Base-by-base conservation (phyloP, 2,888 invertebrate species). In the Meandrusa payeni region DNA sequence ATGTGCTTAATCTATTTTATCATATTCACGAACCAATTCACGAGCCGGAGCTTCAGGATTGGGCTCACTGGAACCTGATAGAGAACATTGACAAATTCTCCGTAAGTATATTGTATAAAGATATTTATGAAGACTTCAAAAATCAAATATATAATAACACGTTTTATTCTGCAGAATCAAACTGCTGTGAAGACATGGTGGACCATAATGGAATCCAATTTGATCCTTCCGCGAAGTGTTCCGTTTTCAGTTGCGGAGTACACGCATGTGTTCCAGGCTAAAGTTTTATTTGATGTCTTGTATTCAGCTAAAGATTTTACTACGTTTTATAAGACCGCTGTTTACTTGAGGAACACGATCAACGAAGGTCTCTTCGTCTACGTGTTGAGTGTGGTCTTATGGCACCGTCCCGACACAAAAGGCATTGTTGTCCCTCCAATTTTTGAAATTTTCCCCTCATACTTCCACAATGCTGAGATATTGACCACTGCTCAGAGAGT, bases 311-410 rank as follows among this genome's bases (percentile, higher is more conserved):
- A 92, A 68, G 91, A 93, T 66, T 94, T 90, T 68, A 88, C 90
- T 12, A 92, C 92, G 22, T 93, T 95, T 81, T 89, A 90, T 69
- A 89, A 90, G 54, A 91, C 92, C 5, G 93, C 92, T 20, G 90
- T 91, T 22, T 93, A 91, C 88, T 89, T 93, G 12, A 91, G 93
- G 41, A 79, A 91, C 40, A 76, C 89, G 50, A 76, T 93, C 46
- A 95, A 94, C 69, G 93, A 93, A 70, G 91, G 89, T 39, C 82
- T 94, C 62, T 94, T 91, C 68, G 83, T 92, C 27, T 92, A 93
- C 55, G 90, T 92, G 2, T 69, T 92, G 39, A 89, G 89, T 45
- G 76, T 90, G 11, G 92, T 92, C 6, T 81, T 93, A 6, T 69
- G 91, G 22, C 91, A 92, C 55, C 90, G 92, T 19, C 73, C 74